Conservation (phyloP, 2,888 invertebrate genomes). For the Cataglyphis livida region DNA sequence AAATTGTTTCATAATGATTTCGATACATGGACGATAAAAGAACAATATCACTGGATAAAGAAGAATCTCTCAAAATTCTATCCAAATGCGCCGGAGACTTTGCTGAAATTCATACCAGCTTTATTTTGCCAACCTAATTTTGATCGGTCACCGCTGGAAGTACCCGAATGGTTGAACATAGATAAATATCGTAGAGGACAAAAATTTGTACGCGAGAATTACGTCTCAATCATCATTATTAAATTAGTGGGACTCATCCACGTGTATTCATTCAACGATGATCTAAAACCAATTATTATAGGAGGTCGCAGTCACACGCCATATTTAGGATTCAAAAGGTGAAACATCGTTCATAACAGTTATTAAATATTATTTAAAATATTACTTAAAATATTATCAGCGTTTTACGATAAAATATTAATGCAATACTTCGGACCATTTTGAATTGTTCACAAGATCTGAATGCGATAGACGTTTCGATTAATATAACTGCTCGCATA, state of each 20-base stretch:
- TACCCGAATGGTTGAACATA: background rate
- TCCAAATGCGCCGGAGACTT: background rate
- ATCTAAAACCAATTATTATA: background rate
- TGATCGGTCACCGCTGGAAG: background rate
- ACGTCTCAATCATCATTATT: background rate
- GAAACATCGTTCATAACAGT: background rate
- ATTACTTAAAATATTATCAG: no score
- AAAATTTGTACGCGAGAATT: background rate
- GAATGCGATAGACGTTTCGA: no score
- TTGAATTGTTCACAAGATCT: no score
- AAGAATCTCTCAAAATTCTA: background rate
- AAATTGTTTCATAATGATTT: background rate
- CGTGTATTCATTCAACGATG: background rate
- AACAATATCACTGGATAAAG: background rate
- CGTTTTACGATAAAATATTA: no score
- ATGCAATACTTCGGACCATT: no score
- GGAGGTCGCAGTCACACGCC: background rate
- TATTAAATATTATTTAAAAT: background rate
- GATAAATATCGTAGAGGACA: background rate
- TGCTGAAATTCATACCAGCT: background rate
- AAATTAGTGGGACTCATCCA: background rate
- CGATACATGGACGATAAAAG: background rate
- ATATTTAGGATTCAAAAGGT: background rate
- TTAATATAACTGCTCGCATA: no score
- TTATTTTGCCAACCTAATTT: background rate